Evolutionary conservation across 30 jellyfish, hydroid and myxozoan species (phyloP), one percentile per base, ranked within the genome.

Genomic region (Sanderia malayensis): DNA sequence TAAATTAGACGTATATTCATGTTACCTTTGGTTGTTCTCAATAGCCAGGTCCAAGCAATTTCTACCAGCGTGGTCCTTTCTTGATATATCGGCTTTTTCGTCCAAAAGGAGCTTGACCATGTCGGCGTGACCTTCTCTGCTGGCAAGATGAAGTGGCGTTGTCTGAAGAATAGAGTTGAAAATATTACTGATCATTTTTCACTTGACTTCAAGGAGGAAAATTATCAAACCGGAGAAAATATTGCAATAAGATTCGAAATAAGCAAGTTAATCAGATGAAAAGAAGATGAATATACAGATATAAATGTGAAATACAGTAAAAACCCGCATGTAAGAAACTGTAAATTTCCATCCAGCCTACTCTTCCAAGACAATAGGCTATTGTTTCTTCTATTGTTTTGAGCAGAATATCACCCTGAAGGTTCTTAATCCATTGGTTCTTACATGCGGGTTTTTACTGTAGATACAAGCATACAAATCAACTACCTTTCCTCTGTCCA

Each of bases 101-200:
- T 85, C 75, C 53, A 94, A 53, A 53, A 94, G 52, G 13, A 94
- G 77, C 70, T 86, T 82, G 29, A 94, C 92, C 97, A 94, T 61
- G 27, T 87, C 99, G 15, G 73, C 96, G 44, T 94, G 99, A 31
- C 99, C 99, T 46, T 86, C 96, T 69, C 79, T 94, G 60, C 96
- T 81, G 1, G 99, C 95, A 44, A 94, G 72, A 59, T 86, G 96
- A 29, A 94, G 76, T 21, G 99, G 97, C 17, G 99, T 83, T 59
- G 95, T 85, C 96, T 94, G 79, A 23, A 27, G 27, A n/a, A n/a
- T n/a, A n/a, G n/a, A n/a, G n/a, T n/a, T n/a, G n/a, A n/a, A n/a
- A n/a, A n/a, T n/a, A n/a, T n/a, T n/a, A n/a, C n/a, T n/a, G n/a
- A n/a, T n/a, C n/a, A n/a, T n/a, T n/a, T n/a, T n/a, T n/a, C n/a